Percentiles rank a stretch among this genome's conserved stretches.
These are phyloP conservation scores for Pygoscelis antarcticus DNA, from an alignment of 2,113 vertebrate genomes.

Conservation along the genomic window DNA sequence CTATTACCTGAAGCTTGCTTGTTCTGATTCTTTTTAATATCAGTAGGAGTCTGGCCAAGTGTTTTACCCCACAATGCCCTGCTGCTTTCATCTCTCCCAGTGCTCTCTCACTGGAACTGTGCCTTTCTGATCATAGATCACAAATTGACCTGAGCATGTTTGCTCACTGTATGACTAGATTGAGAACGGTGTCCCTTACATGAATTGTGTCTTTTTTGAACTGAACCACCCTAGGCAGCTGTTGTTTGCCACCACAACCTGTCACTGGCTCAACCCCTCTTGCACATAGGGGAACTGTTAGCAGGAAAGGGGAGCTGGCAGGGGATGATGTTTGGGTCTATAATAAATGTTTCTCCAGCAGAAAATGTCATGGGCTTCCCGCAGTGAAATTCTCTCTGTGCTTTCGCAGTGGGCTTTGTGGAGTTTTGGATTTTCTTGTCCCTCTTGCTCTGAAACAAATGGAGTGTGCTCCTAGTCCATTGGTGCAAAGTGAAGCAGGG, in stretches of 20 bases:
- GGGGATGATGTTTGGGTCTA: neutral
- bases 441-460: neutral
- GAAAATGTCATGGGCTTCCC: neutral
- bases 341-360: neutral
- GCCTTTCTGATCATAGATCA: neutral
- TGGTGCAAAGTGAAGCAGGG: neutral
- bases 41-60: neutral
- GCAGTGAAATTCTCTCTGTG: neutral
- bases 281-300: fast-evolving
- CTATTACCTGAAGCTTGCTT: neutral
- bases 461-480: neutral
- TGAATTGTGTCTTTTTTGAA: neutral
- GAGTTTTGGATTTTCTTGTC: neutral
- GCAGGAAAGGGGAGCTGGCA: neutral
- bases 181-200: neutral
- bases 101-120: neutral
- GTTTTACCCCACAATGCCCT: neutral
- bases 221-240: neutral
- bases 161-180: neutral
- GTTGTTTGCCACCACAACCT: neutral
- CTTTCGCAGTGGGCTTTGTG: neutral
- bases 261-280: neutral
- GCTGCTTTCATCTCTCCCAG: neutral
- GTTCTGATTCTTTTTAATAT: neutral
- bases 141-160: neutral